These are phyloP conservation scores for Scophthalmus maximus DNA, from an alignment of 2,113 vertebrate genomes.

Conservation along the genomic window DNA sequence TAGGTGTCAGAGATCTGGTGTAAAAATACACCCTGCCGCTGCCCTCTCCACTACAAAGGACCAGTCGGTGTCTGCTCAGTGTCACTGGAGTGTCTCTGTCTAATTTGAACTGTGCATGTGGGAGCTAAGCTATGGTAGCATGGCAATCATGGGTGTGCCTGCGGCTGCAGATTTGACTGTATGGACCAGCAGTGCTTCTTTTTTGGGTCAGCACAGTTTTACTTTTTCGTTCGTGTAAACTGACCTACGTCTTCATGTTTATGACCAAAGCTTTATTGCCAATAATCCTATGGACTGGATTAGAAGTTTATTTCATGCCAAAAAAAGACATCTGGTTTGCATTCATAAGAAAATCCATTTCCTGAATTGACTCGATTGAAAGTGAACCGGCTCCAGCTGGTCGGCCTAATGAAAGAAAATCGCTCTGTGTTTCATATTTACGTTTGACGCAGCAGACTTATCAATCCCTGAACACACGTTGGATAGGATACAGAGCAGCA, in stretches of 20 bases:
- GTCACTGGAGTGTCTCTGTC: constrained; percentile 56
- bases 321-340: constrained; percentile 70
- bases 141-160: constrained; percentile 60
- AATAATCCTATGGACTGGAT: constrained; percentile 22
- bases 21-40: constrained; percentile 71
- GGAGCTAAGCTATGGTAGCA: constrained; percentile 33
- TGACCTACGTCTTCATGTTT: constrained; percentile 20
- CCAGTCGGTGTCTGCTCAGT: constrained; percentile 46
- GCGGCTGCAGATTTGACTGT: constrained; percentile 32
- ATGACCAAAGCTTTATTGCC: constrained; percentile 3
- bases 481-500: constrained; percentile 46
- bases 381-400: constrained; percentile 71
- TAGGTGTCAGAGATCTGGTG: constrained; percentile 75
- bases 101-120: constrained; percentile 50
- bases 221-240: constrained; percentile 10
- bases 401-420: constrained; percentile 69
- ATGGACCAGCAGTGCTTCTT: not conserved
- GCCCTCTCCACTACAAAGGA: constrained; percentile 51
- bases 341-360: constrained; percentile 75
- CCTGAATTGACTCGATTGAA: constrained; percentile 73
- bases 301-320: constrained; percentile 49
- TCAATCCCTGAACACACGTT: constrained; percentile 63
- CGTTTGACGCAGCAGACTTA: constrained; percentile 58
- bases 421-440: constrained; percentile 66
- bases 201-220: constrained; percentile 5